Percentiles rank a stretch among this genome's conserved stretches.
phyloP scores from a whole-genome alignment of 2,113 vertebrate genomes.

The Haemorhous mexicanus region DNA sequence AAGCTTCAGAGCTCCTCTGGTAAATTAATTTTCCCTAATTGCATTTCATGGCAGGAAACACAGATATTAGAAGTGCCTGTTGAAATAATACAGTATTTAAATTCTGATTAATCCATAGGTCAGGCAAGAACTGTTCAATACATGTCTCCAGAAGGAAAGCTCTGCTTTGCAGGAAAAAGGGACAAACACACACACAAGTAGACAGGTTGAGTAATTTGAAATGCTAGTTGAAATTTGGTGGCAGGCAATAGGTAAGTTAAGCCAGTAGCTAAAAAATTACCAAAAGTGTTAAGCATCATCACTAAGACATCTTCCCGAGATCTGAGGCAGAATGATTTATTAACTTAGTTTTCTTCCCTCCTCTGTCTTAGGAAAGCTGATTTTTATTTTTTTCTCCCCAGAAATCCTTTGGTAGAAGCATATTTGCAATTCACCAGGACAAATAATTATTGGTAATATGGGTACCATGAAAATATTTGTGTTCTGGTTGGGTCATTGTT shows the following conservation, averaged over 20 bases:
- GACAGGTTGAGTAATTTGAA: not conserved
- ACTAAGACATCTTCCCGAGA: not conserved
- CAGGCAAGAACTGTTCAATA: slow-evolving; percentile 1
- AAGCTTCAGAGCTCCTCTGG: slow-evolving; percentile 13
- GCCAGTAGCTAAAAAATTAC: not conserved
- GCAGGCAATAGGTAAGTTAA: not conserved
- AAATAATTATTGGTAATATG: not conserved
- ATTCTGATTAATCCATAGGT: slow-evolving; percentile 40
- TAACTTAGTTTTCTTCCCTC: not conserved
- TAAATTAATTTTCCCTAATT: slow-evolving; percentile 52
- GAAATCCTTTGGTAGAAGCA: not conserved
- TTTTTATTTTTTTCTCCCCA: not conserved
- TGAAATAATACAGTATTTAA: slow-evolving; percentile 46
- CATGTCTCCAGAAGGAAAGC: not conserved
- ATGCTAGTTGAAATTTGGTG: not conserved
- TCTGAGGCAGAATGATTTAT: not conserved
- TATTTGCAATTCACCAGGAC: not conserved
- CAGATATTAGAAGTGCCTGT: slow-evolving; percentile 23
- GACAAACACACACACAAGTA: not conserved
- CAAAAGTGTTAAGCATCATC: not conserved
- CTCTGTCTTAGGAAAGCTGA: not conserved
- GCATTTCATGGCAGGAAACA: slow-evolving; percentile 41
- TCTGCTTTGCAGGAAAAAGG: slow-evolving; percentile 46
- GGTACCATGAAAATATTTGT: not conserved
- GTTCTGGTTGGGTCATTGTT: not conserved